Conservation (phyloP, 2,113 vertebrate genomes). For the Lycocorax pyrrhopterus region DNA sequence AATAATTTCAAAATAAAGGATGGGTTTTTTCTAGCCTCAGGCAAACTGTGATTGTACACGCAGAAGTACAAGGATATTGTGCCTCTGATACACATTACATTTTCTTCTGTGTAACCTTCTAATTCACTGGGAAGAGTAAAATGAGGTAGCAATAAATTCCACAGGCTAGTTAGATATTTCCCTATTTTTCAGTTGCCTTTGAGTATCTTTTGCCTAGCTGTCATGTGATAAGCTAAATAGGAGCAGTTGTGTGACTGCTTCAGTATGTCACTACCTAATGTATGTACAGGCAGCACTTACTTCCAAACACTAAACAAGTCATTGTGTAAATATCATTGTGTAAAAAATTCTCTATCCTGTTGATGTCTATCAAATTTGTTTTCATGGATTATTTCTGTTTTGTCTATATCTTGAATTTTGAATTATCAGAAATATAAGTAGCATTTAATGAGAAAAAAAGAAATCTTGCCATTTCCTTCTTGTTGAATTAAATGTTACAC, state of each 20-base stretch:
- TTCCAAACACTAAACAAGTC: neutral
- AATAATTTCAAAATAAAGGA: neutral
- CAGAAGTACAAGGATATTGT: neutral
- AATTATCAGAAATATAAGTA: neutral
- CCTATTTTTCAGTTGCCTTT: neutral
- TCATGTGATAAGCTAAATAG: neutral
- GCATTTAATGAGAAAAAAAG: neutral
- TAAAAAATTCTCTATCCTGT: neutral
- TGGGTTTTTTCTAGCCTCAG: neutral
- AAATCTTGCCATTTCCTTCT: neutral
- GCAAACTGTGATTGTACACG: neutral
- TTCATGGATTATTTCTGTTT: neutral
- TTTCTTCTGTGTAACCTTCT: neutral
- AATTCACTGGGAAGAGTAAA: neutral
- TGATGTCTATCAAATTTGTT: neutral
- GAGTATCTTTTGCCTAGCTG: neutral
- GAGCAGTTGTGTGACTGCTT: neutral
- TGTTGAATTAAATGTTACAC: neutral
- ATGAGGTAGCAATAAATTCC: neutral
- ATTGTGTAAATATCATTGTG: neutral
- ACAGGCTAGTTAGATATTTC: neutral
- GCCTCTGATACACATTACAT: neutral
- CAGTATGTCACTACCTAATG: neutral
- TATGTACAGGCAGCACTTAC: neutral
- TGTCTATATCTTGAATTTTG: neutral